Conservation (phyloP, 2,113 vertebrate genomes). For the Formicarius rufipectus region DNA sequence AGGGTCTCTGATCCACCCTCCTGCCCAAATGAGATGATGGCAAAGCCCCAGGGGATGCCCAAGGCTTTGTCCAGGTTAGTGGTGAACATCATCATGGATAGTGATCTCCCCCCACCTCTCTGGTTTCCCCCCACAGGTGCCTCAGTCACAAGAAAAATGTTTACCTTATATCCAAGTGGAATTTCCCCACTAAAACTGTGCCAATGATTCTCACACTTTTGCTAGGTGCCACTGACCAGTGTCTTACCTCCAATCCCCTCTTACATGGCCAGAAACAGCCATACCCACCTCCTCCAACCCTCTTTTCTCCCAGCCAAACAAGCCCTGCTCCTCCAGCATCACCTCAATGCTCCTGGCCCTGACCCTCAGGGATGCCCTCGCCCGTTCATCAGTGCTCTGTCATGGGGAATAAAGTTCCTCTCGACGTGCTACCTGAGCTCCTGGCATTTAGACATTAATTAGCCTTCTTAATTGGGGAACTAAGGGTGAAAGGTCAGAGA, state of each 20-base stretch:
- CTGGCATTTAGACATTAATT: slow-evolving; percentile 49
- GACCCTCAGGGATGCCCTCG: not conserved
- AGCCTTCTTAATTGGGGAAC: not conserved
- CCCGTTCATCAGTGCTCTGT: not conserved
- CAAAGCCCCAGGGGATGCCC: not conserved
- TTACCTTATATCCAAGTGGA: not conserved
- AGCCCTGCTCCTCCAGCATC: not conserved
- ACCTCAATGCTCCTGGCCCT: not conserved
- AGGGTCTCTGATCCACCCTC: not conserved
- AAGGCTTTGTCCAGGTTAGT: not conserved
- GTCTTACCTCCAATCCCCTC: not conserved
- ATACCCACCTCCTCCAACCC: not conserved
- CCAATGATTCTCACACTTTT: not conserved
- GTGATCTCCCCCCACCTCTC: not conserved
- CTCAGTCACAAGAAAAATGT: not conserved
- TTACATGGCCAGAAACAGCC: not conserved
- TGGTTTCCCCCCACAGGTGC: not conserved
- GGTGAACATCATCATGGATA: not conserved
- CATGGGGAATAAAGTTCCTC: not conserved
- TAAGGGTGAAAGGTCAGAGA: slow-evolving; percentile 36
- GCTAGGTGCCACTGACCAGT: not conserved
- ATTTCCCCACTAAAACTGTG: not conserved
- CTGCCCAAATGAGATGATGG: not conserved
- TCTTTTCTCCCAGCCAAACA: not conserved
- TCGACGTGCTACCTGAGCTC: not conserved